Percentiles rank a stretch among this genome's conserved stretches.
Evolutionary conservation across 2,113 vertebrate genomes (phyloP).

Genomic region (Cheilinus undulatus): DNA sequence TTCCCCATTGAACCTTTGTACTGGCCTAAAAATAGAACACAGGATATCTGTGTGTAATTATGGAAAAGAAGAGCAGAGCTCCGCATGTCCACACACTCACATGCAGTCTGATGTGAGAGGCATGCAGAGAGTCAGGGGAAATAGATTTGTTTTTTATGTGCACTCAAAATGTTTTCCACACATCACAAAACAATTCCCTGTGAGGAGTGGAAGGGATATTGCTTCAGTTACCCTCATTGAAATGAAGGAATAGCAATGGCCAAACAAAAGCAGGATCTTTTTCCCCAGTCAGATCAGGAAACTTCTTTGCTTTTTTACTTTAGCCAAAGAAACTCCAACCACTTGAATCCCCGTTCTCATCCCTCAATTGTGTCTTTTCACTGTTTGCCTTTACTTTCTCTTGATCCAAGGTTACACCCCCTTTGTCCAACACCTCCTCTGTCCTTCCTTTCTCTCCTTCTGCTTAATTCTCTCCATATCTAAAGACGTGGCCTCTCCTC

Average conservation of each 20-base stretch:
- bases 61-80: slow-evolving; percentile 10
- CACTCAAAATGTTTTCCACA: not conserved
- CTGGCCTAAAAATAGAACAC: slow-evolving; percentile 58
- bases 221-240: not conserved
- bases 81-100: not conserved
- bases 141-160: slow-evolving; percentile 14
- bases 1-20: slow-evolving; percentile 44
- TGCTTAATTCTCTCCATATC: slow-evolving; percentile 28
- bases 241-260: not conserved
- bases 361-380: not conserved
- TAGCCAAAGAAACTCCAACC: not conserved
- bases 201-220: not conserved
- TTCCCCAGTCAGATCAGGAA: not conserved
- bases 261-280: not conserved
- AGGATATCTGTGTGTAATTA: slow-evolving; percentile 34
- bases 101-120: not conserved
- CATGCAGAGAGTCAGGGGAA: slow-evolving; percentile 12
- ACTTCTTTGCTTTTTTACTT: not conserved
- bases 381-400: not conserved
- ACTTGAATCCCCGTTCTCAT: too few species aligned
- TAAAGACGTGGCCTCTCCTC: slow-evolving; percentile 42
- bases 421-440: not conserved
- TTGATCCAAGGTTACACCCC: not conserved
- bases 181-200: not conserved
- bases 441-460: slow-evolving; percentile 15